Evolutionary conservation across 2,113 vertebrate species (phyloP).

Genomic region (Castor canadensis): DNA sequence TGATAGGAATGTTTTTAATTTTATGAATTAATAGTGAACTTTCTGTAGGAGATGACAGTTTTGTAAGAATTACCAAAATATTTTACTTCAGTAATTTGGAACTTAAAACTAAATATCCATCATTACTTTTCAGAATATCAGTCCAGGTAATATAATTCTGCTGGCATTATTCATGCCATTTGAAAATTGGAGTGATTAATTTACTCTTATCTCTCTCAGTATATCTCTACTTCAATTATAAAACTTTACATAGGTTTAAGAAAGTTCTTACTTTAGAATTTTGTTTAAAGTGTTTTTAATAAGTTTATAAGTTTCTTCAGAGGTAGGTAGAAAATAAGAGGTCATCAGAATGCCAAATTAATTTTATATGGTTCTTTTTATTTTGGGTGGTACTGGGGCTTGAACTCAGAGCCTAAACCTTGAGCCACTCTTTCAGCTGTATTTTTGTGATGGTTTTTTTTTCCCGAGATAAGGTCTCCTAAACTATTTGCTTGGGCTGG

Average conservation of each 20-base stretch:
- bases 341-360: slow-evolving; percentile 4
- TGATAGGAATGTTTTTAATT: slow-evolving; percentile 16
- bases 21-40: neutral
- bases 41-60: neutral
- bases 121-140: neutral
- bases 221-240: neutral
- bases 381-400: too few relatives aligned
- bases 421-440: too few relatives aligned
- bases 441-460: too few relatives aligned
- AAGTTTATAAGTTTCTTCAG: neutral
- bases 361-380: neutral
- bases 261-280: slow-evolving; percentile 15
- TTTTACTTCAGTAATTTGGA: slow-evolving; percentile 18
- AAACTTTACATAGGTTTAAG: neutral
- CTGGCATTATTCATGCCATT: neutral
- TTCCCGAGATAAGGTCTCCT: too few relatives aligned
- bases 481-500: too few relatives aligned
- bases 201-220: neutral
- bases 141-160: neutral
- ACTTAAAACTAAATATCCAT: slow-evolving; percentile 19
- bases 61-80: slow-evolving; percentile 17
- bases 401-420: too few relatives aligned
- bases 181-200: neutral
- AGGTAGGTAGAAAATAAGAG: slow-evolving; percentile 31
- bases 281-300: slow-evolving; percentile 12